phyloP scores from a whole-genome alignment of 2,797 vertebrate species.

The Zonotrichia albicollis region DNA sequence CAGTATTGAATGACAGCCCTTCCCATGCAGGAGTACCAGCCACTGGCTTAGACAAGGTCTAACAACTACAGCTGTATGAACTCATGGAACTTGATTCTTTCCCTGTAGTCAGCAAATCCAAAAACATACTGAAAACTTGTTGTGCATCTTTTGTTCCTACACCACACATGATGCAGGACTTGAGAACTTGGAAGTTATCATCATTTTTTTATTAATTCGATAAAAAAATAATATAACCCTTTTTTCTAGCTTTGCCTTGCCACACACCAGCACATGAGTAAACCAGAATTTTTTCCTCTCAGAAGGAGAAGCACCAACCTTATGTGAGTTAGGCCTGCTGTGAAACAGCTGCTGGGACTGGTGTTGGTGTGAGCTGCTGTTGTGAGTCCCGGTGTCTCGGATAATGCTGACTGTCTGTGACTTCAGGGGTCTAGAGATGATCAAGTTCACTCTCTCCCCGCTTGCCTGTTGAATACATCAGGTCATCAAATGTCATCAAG shows the following conservation, averaged over 20 bases:
- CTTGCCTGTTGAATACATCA: slow-evolving; percentile 83
- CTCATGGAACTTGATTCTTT: not conserved
- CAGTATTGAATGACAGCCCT: not conserved
- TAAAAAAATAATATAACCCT: not conserved
- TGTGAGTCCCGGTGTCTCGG: slow-evolving; percentile 87
- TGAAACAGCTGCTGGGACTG: slow-evolving; percentile 79
- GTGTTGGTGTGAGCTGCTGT: slow-evolving; percentile 78
- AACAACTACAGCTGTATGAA: not conserved
- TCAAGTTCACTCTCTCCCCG: slow-evolving; percentile 91
- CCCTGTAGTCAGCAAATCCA: not conserved
- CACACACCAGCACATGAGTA: not conserved
- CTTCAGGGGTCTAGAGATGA: slow-evolving; percentile 89
- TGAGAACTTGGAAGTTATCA: not conserved
- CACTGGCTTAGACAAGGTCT: not conserved
- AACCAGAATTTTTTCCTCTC: not conserved
- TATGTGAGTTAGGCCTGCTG: slow-evolving; percentile 88
- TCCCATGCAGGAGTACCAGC: not conserved
- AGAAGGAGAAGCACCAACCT: slow-evolving; percentile 78
- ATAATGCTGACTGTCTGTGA: slow-evolving; percentile 81
- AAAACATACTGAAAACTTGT: not conserved
- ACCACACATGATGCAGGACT: not conserved
- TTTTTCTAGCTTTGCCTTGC: not conserved
- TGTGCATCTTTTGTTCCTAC: not conserved
- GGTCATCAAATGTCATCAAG: not conserved
- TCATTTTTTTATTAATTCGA: not conserved